Percentiles rank a stretch among this genome's conserved stretches.
These are phyloP conservation scores for Gallinago undulata DNA, from an alignment of 2,113 vertebrate genomes.

Conservation along the genomic window DNA sequence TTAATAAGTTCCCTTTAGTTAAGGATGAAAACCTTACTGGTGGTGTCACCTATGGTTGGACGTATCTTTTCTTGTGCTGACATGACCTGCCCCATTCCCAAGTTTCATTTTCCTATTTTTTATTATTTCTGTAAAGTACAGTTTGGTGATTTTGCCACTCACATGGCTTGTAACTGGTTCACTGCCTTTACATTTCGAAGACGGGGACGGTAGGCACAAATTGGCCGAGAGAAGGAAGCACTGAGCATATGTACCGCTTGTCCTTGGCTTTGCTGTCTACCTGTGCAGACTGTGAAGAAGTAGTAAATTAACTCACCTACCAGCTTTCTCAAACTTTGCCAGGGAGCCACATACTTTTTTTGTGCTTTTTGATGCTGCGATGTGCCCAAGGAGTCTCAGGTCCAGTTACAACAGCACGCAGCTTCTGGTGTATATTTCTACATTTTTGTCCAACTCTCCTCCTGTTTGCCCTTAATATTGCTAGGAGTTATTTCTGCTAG, in stretches of 20 bases:
- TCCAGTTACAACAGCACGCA: background rate
- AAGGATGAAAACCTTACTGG: background rate
- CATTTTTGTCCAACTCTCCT: background rate
- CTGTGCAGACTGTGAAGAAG: background rate
- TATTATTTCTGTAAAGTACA: background rate
- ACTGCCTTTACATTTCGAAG: background rate
- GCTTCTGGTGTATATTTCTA: background rate
- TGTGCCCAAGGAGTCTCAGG: background rate
- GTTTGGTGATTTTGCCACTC: background rate
- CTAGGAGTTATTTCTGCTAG: background rate
- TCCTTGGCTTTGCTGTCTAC: constrained; percentile 15
- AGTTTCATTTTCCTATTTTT: background rate
- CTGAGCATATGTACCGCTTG: background rate
- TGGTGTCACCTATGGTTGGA: background rate
- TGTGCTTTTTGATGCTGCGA: background rate
- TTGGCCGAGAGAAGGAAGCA: background rate
- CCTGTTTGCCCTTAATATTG: rapidly evolving
- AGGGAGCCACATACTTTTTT: background rate
- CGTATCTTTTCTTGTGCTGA: background rate
- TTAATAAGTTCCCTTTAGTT: background rate
- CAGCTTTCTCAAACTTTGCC: background rate
- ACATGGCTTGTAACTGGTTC: background rate
- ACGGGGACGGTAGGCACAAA: background rate
- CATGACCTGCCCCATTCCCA: background rate
- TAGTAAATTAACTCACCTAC: background rate